These are phyloP conservation scores for Sebastes cheni DNA, from an alignment of 2,797 vertebrate species.

Conservation along the genomic window DNA sequence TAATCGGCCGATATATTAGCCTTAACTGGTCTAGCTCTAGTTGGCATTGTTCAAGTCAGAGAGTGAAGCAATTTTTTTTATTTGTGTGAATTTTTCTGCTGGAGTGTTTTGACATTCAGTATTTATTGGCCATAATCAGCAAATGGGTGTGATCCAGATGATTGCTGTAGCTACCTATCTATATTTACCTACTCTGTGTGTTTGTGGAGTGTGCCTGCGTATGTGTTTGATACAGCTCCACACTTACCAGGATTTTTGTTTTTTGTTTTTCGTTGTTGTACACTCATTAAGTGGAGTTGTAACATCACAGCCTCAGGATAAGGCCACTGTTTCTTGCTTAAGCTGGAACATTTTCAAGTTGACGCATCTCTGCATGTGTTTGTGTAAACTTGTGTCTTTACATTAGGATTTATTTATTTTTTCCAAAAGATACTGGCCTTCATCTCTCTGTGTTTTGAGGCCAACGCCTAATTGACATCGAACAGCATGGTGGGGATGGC, in stretches of 20 bases:
- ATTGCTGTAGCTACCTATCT: neutral
- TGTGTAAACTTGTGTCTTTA: neutral
- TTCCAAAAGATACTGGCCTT: too few species aligned
- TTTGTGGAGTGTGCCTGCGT: neutral
- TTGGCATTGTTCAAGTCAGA: neutral
- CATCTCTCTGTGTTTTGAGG: neutral
- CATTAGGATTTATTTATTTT: neutral
- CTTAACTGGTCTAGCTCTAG: neutral
- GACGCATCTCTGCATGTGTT: neutral
- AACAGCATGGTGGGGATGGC: conserved; percentile 47
- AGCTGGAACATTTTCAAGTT: neutral
- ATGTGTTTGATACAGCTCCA: neutral
- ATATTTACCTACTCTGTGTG: neutral
- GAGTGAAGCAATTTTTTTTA: neutral
- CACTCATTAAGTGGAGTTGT: neutral
- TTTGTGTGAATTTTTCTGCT: neutral
- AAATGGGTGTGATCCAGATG: neutral
- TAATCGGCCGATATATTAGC: neutral
- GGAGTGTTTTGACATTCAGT: neutral
- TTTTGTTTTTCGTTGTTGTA: neutral
- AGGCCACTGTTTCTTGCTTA: too few species aligned
- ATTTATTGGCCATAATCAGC: neutral
- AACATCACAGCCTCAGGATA: neutral
- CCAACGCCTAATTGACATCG: conserved; percentile 11
- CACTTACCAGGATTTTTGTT: neutral